Evolutionary conservation across 2,113 vertebrate genomes (phyloP).

Genomic region (human): DNA sequence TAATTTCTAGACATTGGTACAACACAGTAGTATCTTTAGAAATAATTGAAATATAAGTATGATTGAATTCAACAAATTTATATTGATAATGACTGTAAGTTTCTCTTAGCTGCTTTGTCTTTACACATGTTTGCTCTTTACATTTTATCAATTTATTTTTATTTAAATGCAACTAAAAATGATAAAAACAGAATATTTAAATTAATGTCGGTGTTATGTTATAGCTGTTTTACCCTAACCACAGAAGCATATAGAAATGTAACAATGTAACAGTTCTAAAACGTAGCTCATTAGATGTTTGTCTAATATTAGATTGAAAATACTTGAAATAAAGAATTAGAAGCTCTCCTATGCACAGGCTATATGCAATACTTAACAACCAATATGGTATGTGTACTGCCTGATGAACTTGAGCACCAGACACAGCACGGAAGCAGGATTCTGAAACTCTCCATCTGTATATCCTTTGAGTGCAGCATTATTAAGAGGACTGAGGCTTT

Average conservation of each 20-base stretch:
- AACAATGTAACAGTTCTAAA: not conserved
- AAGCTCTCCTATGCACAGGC: not conserved
- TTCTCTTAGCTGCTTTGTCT: not conserved
- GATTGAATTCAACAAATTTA: not conserved
- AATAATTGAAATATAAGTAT: not conserved
- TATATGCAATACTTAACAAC: not conserved
- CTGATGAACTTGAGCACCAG: not conserved
- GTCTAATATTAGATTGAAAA: not conserved
- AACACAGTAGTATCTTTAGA: not conserved
- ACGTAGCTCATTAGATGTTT: not conserved
- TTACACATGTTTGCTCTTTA: not conserved
- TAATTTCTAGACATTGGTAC: not conserved
- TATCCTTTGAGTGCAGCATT: not conserved
- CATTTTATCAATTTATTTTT: not conserved
- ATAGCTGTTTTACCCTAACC: not conserved
- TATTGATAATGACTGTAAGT: not conserved
- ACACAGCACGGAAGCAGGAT: not conserved
- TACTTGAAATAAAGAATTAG: not conserved
- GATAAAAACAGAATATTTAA: not conserved
- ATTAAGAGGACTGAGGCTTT: not conserved
- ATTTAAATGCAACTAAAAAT: not conserved
- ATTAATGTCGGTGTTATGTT: not conserved
- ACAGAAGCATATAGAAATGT: not conserved
- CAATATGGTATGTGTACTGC: fast-evolving
- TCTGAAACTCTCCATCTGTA: not conserved